Base-by-base conservation (phyloP, 2,797 vertebrate genomes). In the Hemibagrus guttatus region DNA sequence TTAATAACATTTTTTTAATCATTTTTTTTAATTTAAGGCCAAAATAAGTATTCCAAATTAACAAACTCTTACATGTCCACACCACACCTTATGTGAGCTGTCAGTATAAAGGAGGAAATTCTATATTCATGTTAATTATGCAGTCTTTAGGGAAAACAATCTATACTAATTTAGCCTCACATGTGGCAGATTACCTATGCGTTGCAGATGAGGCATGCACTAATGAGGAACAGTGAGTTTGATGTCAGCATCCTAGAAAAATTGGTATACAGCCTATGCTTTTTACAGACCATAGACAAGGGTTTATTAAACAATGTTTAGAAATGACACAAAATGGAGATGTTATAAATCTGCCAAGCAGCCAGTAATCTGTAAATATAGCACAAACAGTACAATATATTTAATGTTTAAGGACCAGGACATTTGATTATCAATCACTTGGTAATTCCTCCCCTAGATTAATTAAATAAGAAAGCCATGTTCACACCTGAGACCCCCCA, bases 401-500 rank as follows among this genome's bases (percentile, higher is more conserved):
- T 89, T 86, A 71, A 90, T 72, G 78, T 86, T 87, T 72, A 75
- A 23, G 83, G 63, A 86, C n/a, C 80, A 85, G 83, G 88, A 91
- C 84, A 59, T 83, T 72, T 93, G 94, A 94, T 94, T 94, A 93
- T 92, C 94, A 92, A 95, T 92, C 92, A 93, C 91, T 91, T 90
- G 90, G 91, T 91, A 83, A 93, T 92, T 89, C 93, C 92, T 93
- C 93, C 93, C 91, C 91, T 91, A 92, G 93, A 94, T 90, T 94
- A 95, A 94, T 93, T 91, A 92, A 92, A 93, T 93, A 88, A 92
- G 93, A 91, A 86, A 92, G 91, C 72, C 63, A 83, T 93, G 93
- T 94, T 92, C 89, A 52, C 95, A 96, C 93, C 95, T 95, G 95
- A 95, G 94, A 92, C 95, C 93, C 92, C 92, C 94, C 74, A 94